Conservation (phyloP, 2,797 vertebrate genomes). For the Cirrhinus mrigala region DNA sequence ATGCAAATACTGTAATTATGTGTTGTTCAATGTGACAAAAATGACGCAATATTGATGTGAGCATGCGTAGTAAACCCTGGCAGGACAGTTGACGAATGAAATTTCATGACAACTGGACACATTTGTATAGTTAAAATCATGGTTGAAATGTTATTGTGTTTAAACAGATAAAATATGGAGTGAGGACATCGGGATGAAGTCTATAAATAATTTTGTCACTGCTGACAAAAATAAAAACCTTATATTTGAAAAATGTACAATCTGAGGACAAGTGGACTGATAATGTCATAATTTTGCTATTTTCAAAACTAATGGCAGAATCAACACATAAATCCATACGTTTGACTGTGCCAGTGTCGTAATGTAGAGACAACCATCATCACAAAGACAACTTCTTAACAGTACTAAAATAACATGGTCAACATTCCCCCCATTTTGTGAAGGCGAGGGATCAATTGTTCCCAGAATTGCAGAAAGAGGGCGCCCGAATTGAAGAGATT, state of each 20-base stretch:
- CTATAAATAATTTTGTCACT: neutral
- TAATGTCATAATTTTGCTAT: neutral
- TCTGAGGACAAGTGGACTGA: neutral
- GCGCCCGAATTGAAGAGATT: constrained; percentile 28
- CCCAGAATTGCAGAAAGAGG: constrained; percentile 47
- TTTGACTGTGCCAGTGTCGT: neutral
- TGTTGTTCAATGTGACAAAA: too few relatives aligned
- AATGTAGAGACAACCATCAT: neutral
- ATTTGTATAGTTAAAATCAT: neutral
- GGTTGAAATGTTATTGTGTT: neutral
- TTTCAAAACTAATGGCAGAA: neutral
- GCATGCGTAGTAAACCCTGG: too few relatives aligned
- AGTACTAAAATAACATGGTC: neutral
- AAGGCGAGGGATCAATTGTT: neutral
- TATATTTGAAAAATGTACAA: neutral
- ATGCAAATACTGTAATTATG: too few relatives aligned
- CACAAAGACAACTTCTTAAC: neutral
- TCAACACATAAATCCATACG: neutral
- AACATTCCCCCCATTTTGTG: neutral
- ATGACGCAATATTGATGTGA: too few relatives aligned
- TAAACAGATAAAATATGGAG: neutral
- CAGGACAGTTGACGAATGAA: too few relatives aligned
- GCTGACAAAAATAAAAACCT: neutral
- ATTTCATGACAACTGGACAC: too few relatives aligned
- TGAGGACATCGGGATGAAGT: neutral